A percentile compares a stretch with the other conserved stretches of the same genome.
Evolutionary conservation across 1,140 invertebrate genomes (phyloP).

Genomic region (Bombus impatiens): DNA sequence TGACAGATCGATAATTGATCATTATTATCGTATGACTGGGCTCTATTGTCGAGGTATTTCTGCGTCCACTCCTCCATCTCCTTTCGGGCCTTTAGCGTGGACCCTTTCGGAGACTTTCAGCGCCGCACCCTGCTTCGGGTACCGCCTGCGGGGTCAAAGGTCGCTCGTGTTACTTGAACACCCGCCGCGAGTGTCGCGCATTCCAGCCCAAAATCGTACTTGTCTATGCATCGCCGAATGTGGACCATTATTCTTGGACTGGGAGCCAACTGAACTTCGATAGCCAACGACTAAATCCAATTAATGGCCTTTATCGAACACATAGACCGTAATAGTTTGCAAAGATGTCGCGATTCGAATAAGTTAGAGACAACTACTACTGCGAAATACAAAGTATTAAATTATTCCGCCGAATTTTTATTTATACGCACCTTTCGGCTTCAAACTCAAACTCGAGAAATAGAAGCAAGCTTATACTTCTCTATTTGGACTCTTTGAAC

Average conservation of each 20-base stretch:
- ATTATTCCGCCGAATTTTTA: background rate
- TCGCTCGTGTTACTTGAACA: conserved; percentile 74
- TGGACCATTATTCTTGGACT: background rate
- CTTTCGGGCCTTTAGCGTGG: conserved; percentile 61
- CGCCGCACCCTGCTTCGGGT: conserved; percentile 75
- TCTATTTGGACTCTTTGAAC: too few relatives aligned
- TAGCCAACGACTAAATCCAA: background rate
- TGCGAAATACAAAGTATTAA: background rate
- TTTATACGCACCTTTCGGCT: background rate
- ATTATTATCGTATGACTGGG: conserved; percentile 80
- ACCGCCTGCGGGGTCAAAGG: conserved; percentile 70
- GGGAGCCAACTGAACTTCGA: background rate
- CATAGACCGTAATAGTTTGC: too few relatives aligned
- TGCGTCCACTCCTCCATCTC: conserved; percentile 62
- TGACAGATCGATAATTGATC: conserved; percentile 83
- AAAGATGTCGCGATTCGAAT: background rate
- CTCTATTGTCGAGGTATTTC: conserved; percentile 74
- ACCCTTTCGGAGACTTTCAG: conserved; percentile 72
- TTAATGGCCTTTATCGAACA: background rate
- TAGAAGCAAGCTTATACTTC: too few relatives aligned
- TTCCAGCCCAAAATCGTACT: conserved; percentile 66
- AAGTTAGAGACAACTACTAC: fast-evolving
- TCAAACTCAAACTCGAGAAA: too few relatives aligned
- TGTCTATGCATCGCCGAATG: background rate
- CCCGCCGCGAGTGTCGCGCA: conserved; percentile 78